Base-by-base conservation (phyloP, 2,888 invertebrate species). In the Aporophyla nigra region DNA sequence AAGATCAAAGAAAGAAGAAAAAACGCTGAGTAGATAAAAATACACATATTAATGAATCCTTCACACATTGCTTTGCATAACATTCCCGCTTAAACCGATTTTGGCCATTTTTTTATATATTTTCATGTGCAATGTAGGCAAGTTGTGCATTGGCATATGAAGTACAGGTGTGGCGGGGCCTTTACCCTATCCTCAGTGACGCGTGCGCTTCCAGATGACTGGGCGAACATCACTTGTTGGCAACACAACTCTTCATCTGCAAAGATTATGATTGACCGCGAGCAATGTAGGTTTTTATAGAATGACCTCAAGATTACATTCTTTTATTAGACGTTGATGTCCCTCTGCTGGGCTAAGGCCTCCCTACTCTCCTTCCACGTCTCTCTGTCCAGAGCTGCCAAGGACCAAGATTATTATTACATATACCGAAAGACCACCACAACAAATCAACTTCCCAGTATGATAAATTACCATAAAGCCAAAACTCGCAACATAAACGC, bases 161-260 rank as follows among this genome's bases (percentile, higher is more conserved):
- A 71, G 49, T 77, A 76, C 77, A 70, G 66, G 70, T 82, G 79
- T 84, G 75, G 33, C 46, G 63, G 74, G 61, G 74, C 71, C 76
- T 85, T 82, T 85, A 77, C 74, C 67, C 63, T 40, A 63, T 78
- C 56, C 76, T 79, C 82, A 75, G 72, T 80, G 83, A 86, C 78
- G 82, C 82, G 83, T 70, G 56, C 24, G 54, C 77, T 87, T 79
- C 58, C 86, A 84, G 80, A 76, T 65, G 74, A 78, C 85, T 86
- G 88, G 83, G 87, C 87, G 85, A 83, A 85, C 86, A 78, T 86
- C 87, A 86, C 87, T 85, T 86, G 83, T 76, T 76, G 72, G 70
- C 83, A 79, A 80, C 77, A 78, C 80, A 68, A 82, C 79, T 83
- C 78, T 78, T 83, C 76, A 71, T 74, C 74, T 67, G 73, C 66